phyloP scores from a whole-genome alignment of 2,888 invertebrate species.

The Hirtodrosophila histrioides region DNA sequence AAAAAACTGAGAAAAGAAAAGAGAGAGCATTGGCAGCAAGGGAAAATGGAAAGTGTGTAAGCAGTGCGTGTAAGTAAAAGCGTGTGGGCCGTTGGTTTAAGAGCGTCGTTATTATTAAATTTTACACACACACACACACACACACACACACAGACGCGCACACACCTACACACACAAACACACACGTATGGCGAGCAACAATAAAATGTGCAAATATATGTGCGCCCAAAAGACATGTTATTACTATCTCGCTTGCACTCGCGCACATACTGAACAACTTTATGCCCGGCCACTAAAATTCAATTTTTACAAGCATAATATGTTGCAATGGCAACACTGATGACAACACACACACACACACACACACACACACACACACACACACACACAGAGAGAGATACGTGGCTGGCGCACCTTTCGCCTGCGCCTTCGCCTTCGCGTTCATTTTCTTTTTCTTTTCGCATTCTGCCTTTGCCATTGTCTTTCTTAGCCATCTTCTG shows the following conservation, averaged over 20 bases:
- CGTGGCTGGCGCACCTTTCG: slow-evolving; percentile 15
- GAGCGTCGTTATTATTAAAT: slow-evolving; percentile 78
- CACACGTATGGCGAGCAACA: slow-evolving; percentile 29
- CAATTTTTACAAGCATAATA: slow-evolving; percentile 78
- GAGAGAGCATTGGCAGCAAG: slow-evolving; percentile 4
- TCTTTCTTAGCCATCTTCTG: slow-evolving; percentile 6
- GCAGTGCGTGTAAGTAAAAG: slow-evolving; percentile 33
- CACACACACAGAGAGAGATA: slow-evolving; percentile 10
- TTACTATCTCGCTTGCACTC: slow-evolving; percentile 39
- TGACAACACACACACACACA: slow-evolving; percentile 41
- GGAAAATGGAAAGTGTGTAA: slow-evolving; percentile 38
- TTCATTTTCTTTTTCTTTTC: slow-evolving; percentile 14
- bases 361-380: slow-evolving; percentile 15
- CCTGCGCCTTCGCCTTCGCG: slow-evolving; percentile 22
- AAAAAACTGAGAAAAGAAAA: slow-evolving; percentile 20
- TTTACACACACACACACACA: slow-evolving; percentile 60
- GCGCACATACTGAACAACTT: slow-evolving; percentile 35
- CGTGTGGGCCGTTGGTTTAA: slow-evolving; percentile 57
- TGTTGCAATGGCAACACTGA: slow-evolving; percentile 76
- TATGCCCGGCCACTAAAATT: slow-evolving; percentile 70
- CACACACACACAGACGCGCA: slow-evolving; percentile 9
- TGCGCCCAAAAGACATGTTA: slow-evolving; percentile 63
- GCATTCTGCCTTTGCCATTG: slow-evolving; percentile 24
- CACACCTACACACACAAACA: slow-evolving; percentile 13
- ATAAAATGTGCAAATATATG: slow-evolving; percentile 72